Conservation (phyloP, 2,113 vertebrate genomes). For the Hippocampus abdominalis region DNA sequence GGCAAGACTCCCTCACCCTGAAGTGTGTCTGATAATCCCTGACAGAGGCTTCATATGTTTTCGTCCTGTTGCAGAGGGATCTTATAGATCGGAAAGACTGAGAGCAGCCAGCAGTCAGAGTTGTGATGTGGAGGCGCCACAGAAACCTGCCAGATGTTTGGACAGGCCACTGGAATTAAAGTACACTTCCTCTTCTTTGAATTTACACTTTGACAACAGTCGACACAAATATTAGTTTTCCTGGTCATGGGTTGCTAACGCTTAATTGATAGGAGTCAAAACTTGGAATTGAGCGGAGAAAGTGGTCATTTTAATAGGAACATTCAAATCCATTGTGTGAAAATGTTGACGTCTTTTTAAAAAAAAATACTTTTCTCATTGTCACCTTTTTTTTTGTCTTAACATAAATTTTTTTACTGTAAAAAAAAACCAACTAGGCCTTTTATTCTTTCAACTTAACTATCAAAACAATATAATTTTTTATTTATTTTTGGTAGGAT, state of each 20-base stretch:
- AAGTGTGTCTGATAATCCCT: neutral
- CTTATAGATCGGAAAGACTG: constrained; percentile 63
- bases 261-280: neutral
- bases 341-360: neutral
- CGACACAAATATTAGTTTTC: neutral
- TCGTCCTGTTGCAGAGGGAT: constrained; percentile 71
- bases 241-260: neutral
- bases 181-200: constrained; percentile 32
- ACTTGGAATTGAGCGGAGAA: neutral
- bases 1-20: no score
- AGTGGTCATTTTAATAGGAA: neutral
- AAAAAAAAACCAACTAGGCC: no score
- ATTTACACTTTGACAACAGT: neutral
- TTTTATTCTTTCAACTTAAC: no score
- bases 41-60: neutral
- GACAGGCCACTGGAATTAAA: constrained; percentile 49
- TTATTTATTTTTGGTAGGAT: no score
- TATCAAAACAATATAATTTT: no score
- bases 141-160: constrained; percentile 67
- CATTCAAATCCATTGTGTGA: neutral
- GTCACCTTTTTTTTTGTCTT: no score
- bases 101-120: constrained; percentile 74
- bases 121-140: constrained; percentile 64
- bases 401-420: no score
- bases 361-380: no score